Evolutionary conservation across 2,888 invertebrate species (phyloP).

Genomic region (Xestoiulus laeticollis): DNA sequence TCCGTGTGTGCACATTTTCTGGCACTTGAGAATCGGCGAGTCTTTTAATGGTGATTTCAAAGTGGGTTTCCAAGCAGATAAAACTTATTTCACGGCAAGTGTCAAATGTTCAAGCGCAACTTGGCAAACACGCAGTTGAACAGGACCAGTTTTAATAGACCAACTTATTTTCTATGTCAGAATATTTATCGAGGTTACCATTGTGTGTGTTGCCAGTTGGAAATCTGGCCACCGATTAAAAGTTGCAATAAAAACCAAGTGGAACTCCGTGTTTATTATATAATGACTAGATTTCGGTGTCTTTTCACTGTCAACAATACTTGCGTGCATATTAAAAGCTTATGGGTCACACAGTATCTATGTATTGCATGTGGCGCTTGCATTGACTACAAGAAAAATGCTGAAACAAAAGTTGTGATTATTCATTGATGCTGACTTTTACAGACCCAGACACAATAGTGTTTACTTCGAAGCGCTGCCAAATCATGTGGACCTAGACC

Average conservation of each 20-base stretch:
- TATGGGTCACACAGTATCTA: neutral
- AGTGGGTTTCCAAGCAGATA: neutral
- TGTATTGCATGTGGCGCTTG: neutral
- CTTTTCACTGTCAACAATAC: neutral
- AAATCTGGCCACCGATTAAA: neutral
- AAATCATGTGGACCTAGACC: slow-evolving; percentile 6
- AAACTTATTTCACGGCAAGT: slow-evolving; percentile 19
- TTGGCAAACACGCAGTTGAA: neutral
- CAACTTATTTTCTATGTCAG: neutral
- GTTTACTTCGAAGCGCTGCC: neutral
- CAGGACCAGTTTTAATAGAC: slow-evolving; percentile 17
- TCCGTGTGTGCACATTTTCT: neutral
- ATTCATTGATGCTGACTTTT: neutral
- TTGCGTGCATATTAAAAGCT: neutral
- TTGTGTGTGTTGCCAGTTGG: neutral
- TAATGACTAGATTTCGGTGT: neutral
- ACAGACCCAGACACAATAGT: neutral
- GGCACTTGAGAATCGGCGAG: neutral
- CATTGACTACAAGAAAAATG: neutral
- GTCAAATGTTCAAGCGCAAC: slow-evolving; percentile 19
- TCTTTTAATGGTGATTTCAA: neutral
- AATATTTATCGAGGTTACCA: slow-evolving; percentile 31
- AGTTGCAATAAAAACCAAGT: neutral
- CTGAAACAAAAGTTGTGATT: neutral
- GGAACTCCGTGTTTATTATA: neutral